Percentiles rank a stretch among this genome's conserved stretches.
Evolutionary conservation across 2,113 vertebrate species (phyloP).

Genomic region (zebrafish (Danio rerio)): DNA sequence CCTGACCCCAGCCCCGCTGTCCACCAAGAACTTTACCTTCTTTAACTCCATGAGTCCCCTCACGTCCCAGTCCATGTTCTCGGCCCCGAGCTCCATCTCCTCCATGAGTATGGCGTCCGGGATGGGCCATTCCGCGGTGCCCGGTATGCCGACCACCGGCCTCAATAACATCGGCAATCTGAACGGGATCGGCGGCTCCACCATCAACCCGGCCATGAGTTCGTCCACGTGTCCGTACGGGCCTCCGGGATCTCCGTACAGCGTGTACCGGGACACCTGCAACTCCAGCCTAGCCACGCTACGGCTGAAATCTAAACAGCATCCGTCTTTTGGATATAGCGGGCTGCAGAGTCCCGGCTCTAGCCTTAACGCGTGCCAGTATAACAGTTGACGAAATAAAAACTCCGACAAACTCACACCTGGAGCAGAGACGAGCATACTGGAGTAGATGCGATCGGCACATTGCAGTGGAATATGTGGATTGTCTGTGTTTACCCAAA

Average conservation of each 20-base stretch:
- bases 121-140: conserved; percentile 92
- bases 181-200: conserved; percentile 91
- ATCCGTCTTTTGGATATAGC: conserved; percentile 96
- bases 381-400: conserved; percentile 92
- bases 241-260: conserved; percentile 92
- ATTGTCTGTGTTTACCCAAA: conserved; percentile 86
- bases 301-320: conserved; percentile 98
- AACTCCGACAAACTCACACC: conserved; percentile 57
- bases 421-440: conserved; percentile 74
- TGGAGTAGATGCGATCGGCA: conserved; percentile 89
- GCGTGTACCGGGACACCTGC: conserved; percentile 98
- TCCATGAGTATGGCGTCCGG: conserved; percentile 97
- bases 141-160: conserved; percentile 88
- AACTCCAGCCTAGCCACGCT: conserved; percentile 96
- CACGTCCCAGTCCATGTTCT: conserved; percentile 97
- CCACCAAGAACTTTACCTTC: conserved; percentile 98
- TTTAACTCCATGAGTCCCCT: conserved; percentile 99
- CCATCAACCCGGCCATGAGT: conserved; percentile 94
- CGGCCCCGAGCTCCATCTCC: conserved; percentile 93
- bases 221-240: conserved; percentile 93
- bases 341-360: conserved; percentile 91
- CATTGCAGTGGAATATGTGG: conserved; percentile 88
- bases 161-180: conserved; percentile 94
- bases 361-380: conserved; percentile 95
- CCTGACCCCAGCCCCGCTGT: conserved; percentile 89